Conservation (phyloP, 2,888 invertebrate species). For the Mermis nigrescens region DNA sequence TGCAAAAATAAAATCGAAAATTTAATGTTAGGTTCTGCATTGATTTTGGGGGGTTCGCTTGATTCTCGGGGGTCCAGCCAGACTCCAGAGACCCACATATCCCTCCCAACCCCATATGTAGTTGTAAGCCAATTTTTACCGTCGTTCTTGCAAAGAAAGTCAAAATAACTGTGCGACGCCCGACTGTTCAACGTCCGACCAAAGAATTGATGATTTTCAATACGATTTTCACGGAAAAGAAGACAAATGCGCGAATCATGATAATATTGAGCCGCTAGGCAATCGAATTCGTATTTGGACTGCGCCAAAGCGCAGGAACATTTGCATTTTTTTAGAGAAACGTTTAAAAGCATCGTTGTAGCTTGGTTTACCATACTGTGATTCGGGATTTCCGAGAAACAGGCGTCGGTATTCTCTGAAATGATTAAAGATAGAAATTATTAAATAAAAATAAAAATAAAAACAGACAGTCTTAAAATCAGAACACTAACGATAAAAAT, state of each 20-base stretch:
- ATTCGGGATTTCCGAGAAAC: conserved; percentile 15
- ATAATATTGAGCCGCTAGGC: neutral
- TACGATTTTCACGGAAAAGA: neutral
- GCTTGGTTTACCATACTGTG: conserved; percentile 24
- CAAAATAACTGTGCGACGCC: conserved; percentile 23
- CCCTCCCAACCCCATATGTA: too few relatives aligned
- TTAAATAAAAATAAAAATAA: too few relatives aligned
- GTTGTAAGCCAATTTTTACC: too few relatives aligned
- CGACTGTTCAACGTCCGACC: conserved; percentile 20
- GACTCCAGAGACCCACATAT: too few relatives aligned
- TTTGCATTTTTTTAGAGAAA: conserved; percentile 24
- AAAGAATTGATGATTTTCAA: conserved; percentile 23
- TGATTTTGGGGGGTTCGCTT: too few relatives aligned
- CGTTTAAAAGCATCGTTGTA: conserved; percentile 26
- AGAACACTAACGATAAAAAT: too few relatives aligned
- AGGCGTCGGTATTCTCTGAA: conserved; percentile 7
- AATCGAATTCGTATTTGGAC: neutral
- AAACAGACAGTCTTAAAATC: too few relatives aligned
- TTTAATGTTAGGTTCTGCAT: too few relatives aligned
- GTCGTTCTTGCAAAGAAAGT: conserved; percentile 22
- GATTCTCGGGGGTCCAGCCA: too few relatives aligned
- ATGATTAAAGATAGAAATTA: too few relatives aligned
- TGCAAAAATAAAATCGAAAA: too few relatives aligned
- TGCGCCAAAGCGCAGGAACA: conserved; percentile 1
- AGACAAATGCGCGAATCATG: neutral